Evolutionary conservation across 2,113 vertebrate species (phyloP), one percentile per base, ranked within the genome.

Genomic region (Rhipidura dahli): DNA sequence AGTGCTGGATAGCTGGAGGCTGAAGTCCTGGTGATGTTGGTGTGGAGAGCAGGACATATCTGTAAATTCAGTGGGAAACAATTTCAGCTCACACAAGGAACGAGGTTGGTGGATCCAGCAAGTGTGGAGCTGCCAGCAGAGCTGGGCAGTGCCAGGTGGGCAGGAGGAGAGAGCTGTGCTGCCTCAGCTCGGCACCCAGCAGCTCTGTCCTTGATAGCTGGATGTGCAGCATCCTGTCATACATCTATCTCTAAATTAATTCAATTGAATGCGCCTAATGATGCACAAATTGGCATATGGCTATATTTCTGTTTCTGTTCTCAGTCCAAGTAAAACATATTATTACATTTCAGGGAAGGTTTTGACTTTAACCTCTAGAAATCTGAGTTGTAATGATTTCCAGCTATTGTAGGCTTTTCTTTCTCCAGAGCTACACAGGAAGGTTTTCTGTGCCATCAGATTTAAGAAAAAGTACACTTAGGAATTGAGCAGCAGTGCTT

Each of bases 301-400:
- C 57, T 96, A 64, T 64, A 69, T 60, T 94, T 94, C 75, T 93
- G 42, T 68, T 86, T 83, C 93, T 95, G 71, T 90, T 89, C 71
- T 94, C 77, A 65, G 73, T 76, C 75, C 35, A 77, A 83, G 16
- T 28, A 64, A 61, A 75, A 70, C 30, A n/a, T 37, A 17, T 83
- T 92, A 72, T 59, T 95, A 90, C 23, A 69, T 94, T 95, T 86
- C 75, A 91, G n/a, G 37, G 28, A 69, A 42, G 31, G 44, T 86
- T 91, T 94, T 91, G 64, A 79, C 40, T 91, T 57, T 42, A 83
- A 53, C 54, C 24, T 79, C 63, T 81, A 92, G 75, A 88, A 91
- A 53, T 56, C 15, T 27, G 40, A 80, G 83, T 18, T 65, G 18
- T 16, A 59, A 86, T 51, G 15, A 78, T 61, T 92, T 69, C 31